A percentile compares a stretch with the other conserved stretches of the same genome.
Evolutionary conservation across 2,888 invertebrate species (phyloP).

Genomic region (Pristionchus fissidentatus): DNA sequence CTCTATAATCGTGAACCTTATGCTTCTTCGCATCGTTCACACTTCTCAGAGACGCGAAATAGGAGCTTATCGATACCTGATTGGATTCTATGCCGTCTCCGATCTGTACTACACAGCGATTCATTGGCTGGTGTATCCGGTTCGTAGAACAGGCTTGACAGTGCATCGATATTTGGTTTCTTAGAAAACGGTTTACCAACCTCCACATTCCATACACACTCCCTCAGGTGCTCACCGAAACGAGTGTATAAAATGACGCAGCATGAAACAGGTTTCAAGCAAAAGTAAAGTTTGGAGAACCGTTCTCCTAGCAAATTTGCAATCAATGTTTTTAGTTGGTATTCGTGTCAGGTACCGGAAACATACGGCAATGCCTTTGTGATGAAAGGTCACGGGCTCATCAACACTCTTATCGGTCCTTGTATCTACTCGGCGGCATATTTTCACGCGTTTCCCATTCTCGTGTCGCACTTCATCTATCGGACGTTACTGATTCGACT

Average conservation of each 20-base stretch:
- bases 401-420: not conserved
- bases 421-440: not conserved
- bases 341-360: slow-evolving; percentile 14
- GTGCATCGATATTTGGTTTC: too few relatives aligned
- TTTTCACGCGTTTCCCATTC: not conserved
- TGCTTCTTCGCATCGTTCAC: not conserved
- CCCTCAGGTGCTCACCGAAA: too few relatives aligned
- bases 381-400: not conserved
- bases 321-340: too few relatives aligned
- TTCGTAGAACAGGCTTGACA: too few relatives aligned
- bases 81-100: not conserved
- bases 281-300: too few relatives aligned
- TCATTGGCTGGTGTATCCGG: slow-evolving; percentile 21
- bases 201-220: too few relatives aligned
- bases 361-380: not conserved
- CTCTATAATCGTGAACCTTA: not conserved
- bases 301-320: too few relatives aligned
- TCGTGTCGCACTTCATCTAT: slow-evolving; percentile 11
- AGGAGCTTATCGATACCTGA: not conserved
- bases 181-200: too few relatives aligned
- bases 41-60: not conserved
- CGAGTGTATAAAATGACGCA: too few relatives aligned
- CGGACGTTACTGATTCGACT: not conserved
- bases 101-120: not conserved
- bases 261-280: too few relatives aligned